These are phyloP conservation scores for Heliconius hermathena DNA, from an alignment of 1,140 invertebrate genomes.

Conservation along the genomic window DNA sequence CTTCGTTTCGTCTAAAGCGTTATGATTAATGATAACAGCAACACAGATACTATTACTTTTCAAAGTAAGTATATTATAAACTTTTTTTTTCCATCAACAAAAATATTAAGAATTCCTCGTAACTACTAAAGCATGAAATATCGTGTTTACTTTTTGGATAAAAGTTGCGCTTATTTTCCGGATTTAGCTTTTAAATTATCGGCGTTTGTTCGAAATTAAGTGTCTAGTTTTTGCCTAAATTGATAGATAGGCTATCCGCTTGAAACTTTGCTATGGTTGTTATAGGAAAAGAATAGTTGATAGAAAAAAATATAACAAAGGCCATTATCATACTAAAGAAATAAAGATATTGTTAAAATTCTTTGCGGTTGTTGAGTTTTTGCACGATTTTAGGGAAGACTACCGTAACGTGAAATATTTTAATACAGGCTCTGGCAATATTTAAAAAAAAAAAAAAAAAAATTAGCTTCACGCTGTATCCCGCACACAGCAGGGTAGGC, in stretches of 20 bases:
- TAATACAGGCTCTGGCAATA: background rate
- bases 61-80: background rate
- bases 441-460: too few relatives aligned
- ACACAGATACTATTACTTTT: background rate
- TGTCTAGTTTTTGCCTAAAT: constrained; percentile 2
- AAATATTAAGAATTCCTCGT: constrained; percentile 11
- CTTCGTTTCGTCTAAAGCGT: constrained; percentile 56
- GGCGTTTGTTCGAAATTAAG: constrained; percentile 10
- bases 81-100: background rate
- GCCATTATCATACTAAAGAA: background rate
- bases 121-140: constrained; percentile 15
- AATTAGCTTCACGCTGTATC: too few relatives aligned
- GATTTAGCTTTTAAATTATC: constrained; percentile 24
- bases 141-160: constrained; percentile 20
- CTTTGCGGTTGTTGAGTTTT: constrained; percentile 7
- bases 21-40: constrained; percentile 66
- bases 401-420: background rate
- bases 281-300: constrained; percentile 1
- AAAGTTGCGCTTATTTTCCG: constrained; percentile 30
- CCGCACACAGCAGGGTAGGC: too few relatives aligned
- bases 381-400: background rate
- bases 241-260: constrained; percentile 1
- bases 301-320: background rate
- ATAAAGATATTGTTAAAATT: constrained; percentile 6
- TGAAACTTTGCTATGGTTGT: background rate